Evolutionary conservation across 2,888 invertebrate species (phyloP).

Genomic region (Leptopterna dolabrata): DNA sequence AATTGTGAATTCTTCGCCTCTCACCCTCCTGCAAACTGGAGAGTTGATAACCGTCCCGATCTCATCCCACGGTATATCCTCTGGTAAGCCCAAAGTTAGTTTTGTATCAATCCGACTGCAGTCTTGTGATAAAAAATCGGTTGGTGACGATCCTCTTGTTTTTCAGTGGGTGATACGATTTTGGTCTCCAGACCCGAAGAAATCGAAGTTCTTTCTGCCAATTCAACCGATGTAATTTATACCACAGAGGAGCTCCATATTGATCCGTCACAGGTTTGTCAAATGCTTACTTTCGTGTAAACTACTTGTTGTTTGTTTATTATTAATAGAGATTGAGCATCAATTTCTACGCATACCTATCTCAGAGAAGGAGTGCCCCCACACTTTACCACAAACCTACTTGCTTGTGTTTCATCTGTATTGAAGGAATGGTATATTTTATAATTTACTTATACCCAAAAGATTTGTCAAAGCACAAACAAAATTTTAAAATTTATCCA

Average conservation of each 20-base stretch:
- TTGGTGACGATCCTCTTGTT: background rate
- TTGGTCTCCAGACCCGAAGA: background rate
- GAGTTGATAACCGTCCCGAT: background rate
- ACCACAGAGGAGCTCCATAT: background rate
- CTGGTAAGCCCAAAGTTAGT: background rate
- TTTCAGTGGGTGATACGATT: background rate
- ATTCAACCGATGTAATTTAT: constrained; percentile 6
- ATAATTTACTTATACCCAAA: too few species aligned
- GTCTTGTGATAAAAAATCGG: too few species aligned
- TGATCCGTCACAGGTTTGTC: background rate
- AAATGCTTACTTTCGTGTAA: background rate
- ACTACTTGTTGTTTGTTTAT: too few species aligned
- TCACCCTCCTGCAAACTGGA: background rate
- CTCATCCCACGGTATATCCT: background rate
- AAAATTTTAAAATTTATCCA: too few species aligned
- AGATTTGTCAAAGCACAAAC: too few species aligned
- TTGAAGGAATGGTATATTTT: too few species aligned
- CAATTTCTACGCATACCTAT: too few species aligned
- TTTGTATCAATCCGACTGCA: too few species aligned
- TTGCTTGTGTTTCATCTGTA: too few species aligned
- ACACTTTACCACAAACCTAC: too few species aligned
- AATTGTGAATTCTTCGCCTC: background rate
- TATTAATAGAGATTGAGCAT: too few species aligned
- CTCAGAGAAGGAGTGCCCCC: too few species aligned
- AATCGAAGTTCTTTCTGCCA: background rate